These are phyloP conservation scores for Phasia obesa DNA, from an alignment of 2,888 invertebrate species.

Conservation along the genomic window DNA sequence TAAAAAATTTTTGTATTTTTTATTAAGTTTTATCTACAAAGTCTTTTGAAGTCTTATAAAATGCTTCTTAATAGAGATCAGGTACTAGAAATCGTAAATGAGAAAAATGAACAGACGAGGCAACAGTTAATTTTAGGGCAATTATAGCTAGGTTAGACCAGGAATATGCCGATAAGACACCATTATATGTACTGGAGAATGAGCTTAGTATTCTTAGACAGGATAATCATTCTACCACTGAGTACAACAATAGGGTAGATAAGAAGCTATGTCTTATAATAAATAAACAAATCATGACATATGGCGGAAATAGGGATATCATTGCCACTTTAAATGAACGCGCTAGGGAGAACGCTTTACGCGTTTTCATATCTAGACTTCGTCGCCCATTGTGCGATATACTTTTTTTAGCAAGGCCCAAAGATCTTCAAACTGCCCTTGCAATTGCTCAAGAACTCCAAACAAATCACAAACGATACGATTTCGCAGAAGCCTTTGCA, in stretches of 20 bases:
- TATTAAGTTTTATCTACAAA: conserved; percentile 48
- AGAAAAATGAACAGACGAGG: conserved; percentile 29
- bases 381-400: conserved; percentile 27
- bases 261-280: conserved; percentile 52
- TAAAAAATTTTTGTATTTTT: background rate
- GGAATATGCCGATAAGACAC: too few relatives aligned
- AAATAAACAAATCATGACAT: conserved; percentile 55
- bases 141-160: too few relatives aligned
- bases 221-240: conserved; percentile 43
- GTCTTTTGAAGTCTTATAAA: conserved; percentile 42
- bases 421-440: conserved; percentile 36
- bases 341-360: too few relatives aligned
- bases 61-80: conserved; percentile 50
- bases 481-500: conserved; percentile 52
- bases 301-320: conserved; percentile 55
- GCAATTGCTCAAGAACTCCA: conserved; percentile 41
- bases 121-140: conserved; percentile 40
- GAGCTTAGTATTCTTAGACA: conserved; percentile 32
- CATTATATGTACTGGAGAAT: conserved; percentile 15
- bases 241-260: conserved; percentile 51
- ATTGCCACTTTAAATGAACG: too few relatives aligned
- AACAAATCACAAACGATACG: conserved; percentile 17
- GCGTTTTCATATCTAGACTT: conserved; percentile 40
- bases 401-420: conserved; percentile 38
- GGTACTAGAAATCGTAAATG: conserved; percentile 44